Base-by-base conservation (phyloP, 2,888 invertebrate species). In the Drosophila melanocephala region DNA sequence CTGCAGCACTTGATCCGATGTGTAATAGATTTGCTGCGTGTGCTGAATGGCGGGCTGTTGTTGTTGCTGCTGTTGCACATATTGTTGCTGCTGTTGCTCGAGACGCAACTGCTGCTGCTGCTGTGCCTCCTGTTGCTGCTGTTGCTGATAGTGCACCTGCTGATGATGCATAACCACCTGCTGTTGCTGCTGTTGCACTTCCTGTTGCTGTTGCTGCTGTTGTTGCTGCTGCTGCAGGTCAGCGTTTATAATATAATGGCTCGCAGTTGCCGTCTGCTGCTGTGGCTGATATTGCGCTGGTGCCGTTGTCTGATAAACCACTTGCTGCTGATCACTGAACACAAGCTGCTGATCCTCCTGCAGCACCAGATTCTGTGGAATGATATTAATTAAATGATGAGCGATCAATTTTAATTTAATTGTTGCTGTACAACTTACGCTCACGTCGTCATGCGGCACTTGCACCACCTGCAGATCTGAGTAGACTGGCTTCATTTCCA, bases 401-500 rank as follows among this genome's bases (percentile, higher is more conserved):
- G 5, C 12, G 1, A n/a, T 22, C n/a, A 35, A 39, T 9, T 16
- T 42, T 7, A 33, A 12, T 12, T 14, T 10, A 26, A 16, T 42
- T 33, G 14, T 47, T 51, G 47, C 62, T 62, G 9, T 28, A 30
- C 1, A 74, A 79, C 92, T 92, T 84, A 92, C 92, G 71, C 91
- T 85, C 52, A 92, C 91, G 76, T 93, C 93, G 50, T 93, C 92
- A 69, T 91, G 90, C 30, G 91, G 91, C 53, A 93, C 90, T 77
- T 92, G 91, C 42, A 93, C 91, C 3, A 93, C 91, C 79, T 94
- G 93, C 64, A 93, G 83, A 91, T 95, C 95, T 76, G 95, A 95
- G 92, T 95, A 96, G 91, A 95, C 95, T 90, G 95, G 95, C 93
- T 95, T 95, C 77, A 95, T 91, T 83, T 96, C 95, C 76, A 95